Conservation (phyloP, 2,797 vertebrate species). For the Tarsius wallacei region DNA sequence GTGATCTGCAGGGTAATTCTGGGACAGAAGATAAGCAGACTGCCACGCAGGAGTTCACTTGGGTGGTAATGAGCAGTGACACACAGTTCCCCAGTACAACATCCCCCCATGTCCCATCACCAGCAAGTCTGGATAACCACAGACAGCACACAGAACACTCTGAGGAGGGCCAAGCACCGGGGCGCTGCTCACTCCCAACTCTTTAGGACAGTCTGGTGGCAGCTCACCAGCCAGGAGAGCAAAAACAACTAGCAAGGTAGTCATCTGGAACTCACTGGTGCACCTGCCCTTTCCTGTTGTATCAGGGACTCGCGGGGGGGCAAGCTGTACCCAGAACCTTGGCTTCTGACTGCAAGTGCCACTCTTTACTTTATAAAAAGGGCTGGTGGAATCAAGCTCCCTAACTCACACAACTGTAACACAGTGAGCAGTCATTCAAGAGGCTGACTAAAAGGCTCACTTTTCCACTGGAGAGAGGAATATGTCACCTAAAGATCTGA, state of each 20-base stretch:
- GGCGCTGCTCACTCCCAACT: background rate
- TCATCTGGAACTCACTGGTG: rapidly evolving
- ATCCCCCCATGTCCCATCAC: background rate
- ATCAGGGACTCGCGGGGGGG: background rate
- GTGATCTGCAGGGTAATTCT: background rate
- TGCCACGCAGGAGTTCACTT: rapidly evolving
- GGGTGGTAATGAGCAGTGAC: background rate
- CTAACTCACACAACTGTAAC: too few relatives aligned
- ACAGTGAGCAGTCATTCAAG: rapidly evolving
- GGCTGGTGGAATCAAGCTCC: rapidly evolving
- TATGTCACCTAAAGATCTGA: rapidly evolving
- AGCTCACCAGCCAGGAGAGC: background rate
- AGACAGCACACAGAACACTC: too few relatives aligned
- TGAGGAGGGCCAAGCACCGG: background rate
- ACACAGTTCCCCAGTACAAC: rapidly evolving
- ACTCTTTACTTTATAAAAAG: background rate
- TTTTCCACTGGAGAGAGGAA: background rate
- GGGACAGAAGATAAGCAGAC: background rate
- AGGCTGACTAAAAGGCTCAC: background rate
- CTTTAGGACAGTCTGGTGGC: background rate
- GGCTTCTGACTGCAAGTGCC: rapidly evolving
- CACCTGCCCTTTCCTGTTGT: background rate
- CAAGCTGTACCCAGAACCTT: rapidly evolving
- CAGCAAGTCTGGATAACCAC: too few relatives aligned
- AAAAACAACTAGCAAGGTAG: rapidly evolving